A percentile compares a stretch with the other conserved stretches of the same genome.
These are phyloP conservation scores for Chrysochloris asiatica DNA, from an alignment of 2,113 vertebrate genomes.

Conservation along the genomic window DNA sequence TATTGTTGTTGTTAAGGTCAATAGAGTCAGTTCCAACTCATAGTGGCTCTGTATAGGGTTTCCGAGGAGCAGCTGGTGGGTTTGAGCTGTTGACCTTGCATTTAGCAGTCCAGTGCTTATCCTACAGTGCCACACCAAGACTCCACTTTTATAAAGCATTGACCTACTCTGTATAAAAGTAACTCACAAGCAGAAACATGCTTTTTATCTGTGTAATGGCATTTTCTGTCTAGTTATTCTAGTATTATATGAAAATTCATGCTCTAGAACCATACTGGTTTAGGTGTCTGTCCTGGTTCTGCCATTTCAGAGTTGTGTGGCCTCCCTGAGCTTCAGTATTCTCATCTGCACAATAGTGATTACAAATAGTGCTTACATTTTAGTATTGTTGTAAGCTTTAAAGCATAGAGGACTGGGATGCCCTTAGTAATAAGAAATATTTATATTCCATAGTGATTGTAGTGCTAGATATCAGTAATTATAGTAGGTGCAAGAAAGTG, in stretches of 20 bases:
- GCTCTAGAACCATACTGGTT: not conserved
- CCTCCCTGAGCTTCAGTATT: not conserved
- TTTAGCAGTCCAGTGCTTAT: too few species aligned
- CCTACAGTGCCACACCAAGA: too few species aligned
- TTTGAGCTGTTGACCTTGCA: too few species aligned
- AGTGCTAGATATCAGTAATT: not conserved
- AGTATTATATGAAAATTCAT: not conserved
- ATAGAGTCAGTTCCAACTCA: too few species aligned
- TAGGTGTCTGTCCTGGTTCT: not conserved
- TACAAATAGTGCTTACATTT: not conserved
- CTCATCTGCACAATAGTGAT: not conserved
- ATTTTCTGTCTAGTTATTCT: not conserved
- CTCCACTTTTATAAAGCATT: constrained; percentile 19
- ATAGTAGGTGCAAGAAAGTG: not conserved
- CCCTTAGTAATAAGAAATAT: not conserved
- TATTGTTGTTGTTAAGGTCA: too few species aligned
- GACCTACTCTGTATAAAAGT: not conserved
- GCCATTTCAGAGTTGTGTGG: not conserved
- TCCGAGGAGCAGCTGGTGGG: too few species aligned
- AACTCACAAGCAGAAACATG: not conserved
- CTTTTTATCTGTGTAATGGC: not conserved
- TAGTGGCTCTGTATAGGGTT: too few species aligned
- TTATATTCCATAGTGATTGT: not conserved
- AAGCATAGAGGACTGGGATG: not conserved
- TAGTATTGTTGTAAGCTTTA: not conserved